A percentile compares a stretch with the other conserved stretches of the same genome.
phyloP scores from a whole-genome alignment of 1,140 invertebrate genomes.

The Drosophila triauraria region DNA sequence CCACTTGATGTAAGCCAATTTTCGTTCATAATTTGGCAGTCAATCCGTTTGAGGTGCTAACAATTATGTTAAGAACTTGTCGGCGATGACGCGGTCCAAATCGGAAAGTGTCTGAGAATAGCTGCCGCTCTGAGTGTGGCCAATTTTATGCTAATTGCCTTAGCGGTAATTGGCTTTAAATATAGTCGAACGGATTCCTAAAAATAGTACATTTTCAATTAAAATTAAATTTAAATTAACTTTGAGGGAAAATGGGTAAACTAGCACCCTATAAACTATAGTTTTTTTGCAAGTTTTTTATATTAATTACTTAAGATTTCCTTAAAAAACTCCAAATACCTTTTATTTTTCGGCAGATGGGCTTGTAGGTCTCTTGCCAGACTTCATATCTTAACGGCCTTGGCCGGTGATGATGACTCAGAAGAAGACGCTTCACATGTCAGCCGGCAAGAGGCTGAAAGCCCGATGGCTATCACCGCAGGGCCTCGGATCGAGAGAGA shows the following conservation, averaged over 20 bases:
- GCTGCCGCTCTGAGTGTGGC: conserved; percentile 23
- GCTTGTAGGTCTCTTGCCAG: background rate
- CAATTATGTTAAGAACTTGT: conserved; percentile 47
- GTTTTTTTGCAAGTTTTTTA: background rate
- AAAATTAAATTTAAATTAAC: background rate
- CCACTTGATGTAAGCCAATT: conserved; percentile 53
- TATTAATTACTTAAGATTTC: background rate
- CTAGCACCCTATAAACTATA: background rate
- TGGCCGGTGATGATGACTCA: conserved; percentile 38
- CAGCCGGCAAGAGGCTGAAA: conserved; percentile 49
- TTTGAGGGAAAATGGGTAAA: background rate
- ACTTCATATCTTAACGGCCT: conserved; percentile 16
- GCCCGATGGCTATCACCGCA: conserved; percentile 64
- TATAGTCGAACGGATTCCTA: conserved; percentile 5
- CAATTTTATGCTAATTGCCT: conserved; percentile 57
- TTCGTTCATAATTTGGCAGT: conserved; percentile 62
- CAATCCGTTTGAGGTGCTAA: conserved; percentile 69
- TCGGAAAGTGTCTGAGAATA: conserved; percentile 51
- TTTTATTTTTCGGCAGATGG: background rate
- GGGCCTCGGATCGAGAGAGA: conserved; percentile 2
- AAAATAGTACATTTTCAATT: background rate
- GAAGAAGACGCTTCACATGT: conserved; percentile 56
- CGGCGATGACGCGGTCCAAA: conserved; percentile 60
- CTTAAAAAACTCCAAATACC: background rate
- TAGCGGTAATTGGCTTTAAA: conserved; percentile 58